These are phyloP conservation scores for Acomys russatus DNA, from an alignment of 2,797 vertebrate species.

Conservation along the genomic window DNA sequence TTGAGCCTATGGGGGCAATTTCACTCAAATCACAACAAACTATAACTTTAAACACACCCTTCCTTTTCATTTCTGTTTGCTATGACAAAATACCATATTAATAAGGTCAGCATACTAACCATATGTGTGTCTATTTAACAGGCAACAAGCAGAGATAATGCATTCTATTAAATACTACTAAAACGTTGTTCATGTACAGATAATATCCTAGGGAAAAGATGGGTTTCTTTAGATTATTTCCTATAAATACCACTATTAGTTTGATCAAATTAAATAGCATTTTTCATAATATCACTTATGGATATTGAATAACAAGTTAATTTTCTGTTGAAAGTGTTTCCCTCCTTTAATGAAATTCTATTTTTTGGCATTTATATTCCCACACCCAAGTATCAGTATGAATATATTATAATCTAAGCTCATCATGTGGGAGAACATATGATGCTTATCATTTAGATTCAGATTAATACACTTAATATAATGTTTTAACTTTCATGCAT, in stretches of 20 bases:
- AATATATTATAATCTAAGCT: neutral
- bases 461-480: neutral
- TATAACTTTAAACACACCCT: neutral
- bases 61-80: neutral
- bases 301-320: neutral
- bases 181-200: neutral
- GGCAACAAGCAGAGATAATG: neutral
- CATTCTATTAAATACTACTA: neutral
- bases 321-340: neutral
- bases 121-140: neutral
- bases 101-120: neutral
- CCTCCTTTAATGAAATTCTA: neutral
- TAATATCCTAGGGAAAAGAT: neutral
- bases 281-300: neutral
- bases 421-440: neutral
- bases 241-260: neutral
- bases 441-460: neutral
- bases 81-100: neutral
- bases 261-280: neutral
- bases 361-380: neutral
- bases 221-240: neutral
- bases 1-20: neutral
- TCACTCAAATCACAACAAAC: neutral
- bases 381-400: neutral
- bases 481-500: too few species aligned